Base-by-base conservation (phyloP, 2,113 vertebrate species). In the Spermophilus dauricus region DNA sequence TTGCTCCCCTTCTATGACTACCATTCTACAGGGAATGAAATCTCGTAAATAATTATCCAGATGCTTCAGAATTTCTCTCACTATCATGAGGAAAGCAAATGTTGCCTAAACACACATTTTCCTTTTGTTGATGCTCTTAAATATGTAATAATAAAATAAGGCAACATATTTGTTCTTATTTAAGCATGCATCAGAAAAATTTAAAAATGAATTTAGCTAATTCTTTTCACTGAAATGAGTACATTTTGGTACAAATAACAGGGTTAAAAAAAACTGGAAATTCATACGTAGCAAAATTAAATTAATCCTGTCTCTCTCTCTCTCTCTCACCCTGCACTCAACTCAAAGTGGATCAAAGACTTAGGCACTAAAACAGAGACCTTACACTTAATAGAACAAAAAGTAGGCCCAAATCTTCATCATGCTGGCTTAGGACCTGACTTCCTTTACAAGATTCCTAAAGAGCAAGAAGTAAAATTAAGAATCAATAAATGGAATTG, bases 161-260 rank as follows among this genome's bases (percentile, higher is more conserved):
- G 22, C 69, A 83, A 65, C 30, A 77, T 94, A 87, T 67, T 92
- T 65, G 42, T 30, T 92, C n/a, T 77, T 91, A 13, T 86, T 96
- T 69, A 91, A 86, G 24, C 28, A 94, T 91, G 61, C 30, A 96
- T 63, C 26, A 63, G 22, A 63, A 90, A 96, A 76, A 88, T n/a
- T 94, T 75, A 34, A 69, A 95, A 87, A 70, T 86, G 13, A 96
- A 92, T 67, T 72, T 87, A 65, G 20, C 85, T 92, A 83, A 75
- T 92, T 84, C 37, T 72, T 77, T 91, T 85, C 18, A 87, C 73
- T 86, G 18, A 39, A 90, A 94, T 78, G 77, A 92, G 93, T 83
- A 85, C 10, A 94, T 91, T 92, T 97, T 94, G 56, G 4, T 78
- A 96, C 18, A 95, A 83, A 91, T 51, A 81, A 95, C 17, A 92